These are phyloP conservation scores for Drosophila kuntzei DNA, from an alignment of 2,888 invertebrate species.

Conservation along the genomic window DNA sequence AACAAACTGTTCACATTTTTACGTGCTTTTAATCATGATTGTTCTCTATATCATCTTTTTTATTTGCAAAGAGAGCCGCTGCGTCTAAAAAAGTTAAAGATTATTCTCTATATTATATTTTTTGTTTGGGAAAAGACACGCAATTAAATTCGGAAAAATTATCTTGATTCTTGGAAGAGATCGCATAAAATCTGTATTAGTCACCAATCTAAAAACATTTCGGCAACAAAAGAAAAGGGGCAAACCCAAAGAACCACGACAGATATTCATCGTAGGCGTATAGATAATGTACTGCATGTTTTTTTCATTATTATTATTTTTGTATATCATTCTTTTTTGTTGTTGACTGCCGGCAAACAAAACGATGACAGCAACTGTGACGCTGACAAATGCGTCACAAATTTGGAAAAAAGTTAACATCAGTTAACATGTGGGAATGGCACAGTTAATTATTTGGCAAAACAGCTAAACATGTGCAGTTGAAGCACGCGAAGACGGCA, in stretches of 20 bases:
- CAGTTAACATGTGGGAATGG: conserved; percentile 8
- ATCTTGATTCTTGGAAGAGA: conserved; percentile 31
- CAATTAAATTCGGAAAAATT: conserved; percentile 9
- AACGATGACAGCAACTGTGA: conserved; percentile 18
- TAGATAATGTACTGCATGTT: conserved; percentile 9
- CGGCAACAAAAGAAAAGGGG: conserved; percentile 16
- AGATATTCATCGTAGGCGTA: conserved; percentile 37
- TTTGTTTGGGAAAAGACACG: neutral
- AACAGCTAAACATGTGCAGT: conserved; percentile 15
- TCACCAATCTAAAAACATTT: conserved; percentile 39
- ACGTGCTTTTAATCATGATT: conserved; percentile 5
- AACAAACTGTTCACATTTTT: neutral
- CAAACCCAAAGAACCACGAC: conserved; percentile 15
- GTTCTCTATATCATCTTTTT: neutral
- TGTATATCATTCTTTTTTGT: neutral
- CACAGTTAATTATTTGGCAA: conserved; percentile 27
- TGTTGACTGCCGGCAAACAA: conserved; percentile 24
- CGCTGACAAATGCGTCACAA: conserved; percentile 59
- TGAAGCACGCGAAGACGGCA: conserved; percentile 23
- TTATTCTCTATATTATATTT: neutral
- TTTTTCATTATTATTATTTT: conserved; percentile 10
- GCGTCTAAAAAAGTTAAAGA: neutral
- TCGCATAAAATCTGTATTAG: conserved; percentile 40
- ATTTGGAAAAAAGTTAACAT: conserved; percentile 27
- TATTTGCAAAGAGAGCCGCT: neutral